Evolutionary conservation across 2,113 vertebrate genomes (phyloP).

Genomic region (Perccottus glenii): DNA sequence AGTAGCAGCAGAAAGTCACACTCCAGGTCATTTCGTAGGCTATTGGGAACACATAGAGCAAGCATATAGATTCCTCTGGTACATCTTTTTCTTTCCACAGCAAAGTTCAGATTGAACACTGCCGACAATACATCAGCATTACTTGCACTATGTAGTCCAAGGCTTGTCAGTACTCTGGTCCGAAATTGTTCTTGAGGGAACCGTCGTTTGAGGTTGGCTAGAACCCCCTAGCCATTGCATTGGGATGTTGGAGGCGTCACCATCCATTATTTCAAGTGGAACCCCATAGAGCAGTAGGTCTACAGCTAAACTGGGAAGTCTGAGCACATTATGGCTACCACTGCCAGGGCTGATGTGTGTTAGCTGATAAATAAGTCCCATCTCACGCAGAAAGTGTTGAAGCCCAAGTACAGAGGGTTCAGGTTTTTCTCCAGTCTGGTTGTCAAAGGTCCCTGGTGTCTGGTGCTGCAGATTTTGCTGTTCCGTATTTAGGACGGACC

Average conservation of each 20-base stretch:
- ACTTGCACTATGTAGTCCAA: constrained; percentile 59
- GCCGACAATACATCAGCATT: constrained; percentile 84
- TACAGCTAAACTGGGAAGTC: constrained; percentile 66
- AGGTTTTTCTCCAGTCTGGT: not conserved
- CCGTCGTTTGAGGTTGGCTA: constrained; percentile 63
- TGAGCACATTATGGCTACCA: constrained; percentile 57
- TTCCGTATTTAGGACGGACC: not conserved
- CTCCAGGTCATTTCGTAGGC: constrained; percentile 73
- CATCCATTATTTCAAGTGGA: constrained; percentile 78
- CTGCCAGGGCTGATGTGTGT: constrained; percentile 45
- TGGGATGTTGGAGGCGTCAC: constrained; percentile 73
- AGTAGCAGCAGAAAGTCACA: constrained; percentile 84
- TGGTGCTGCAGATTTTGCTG: constrained; percentile 5
- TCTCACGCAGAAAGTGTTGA: constrained; percentile 79
- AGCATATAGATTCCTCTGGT: constrained; percentile 77
- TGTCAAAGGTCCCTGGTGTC: constrained; percentile 8
- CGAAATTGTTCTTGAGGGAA: constrained; percentile 53
- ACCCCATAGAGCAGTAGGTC: constrained; percentile 74
- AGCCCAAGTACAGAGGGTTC: constrained; percentile 54
- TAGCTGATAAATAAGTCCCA: constrained; percentile 78
- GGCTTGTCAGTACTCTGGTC: constrained; percentile 59
- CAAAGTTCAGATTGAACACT: constrained; percentile 84
- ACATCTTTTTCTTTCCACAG: constrained; percentile 61
- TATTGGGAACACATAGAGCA: constrained; percentile 66
- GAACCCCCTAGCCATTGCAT: constrained; percentile 65